A percentile compares a stretch with the other conserved stretches of the same genome.
Conservation (phyloP, 2,888 invertebrate species). For the Noctua janthina region DNA sequence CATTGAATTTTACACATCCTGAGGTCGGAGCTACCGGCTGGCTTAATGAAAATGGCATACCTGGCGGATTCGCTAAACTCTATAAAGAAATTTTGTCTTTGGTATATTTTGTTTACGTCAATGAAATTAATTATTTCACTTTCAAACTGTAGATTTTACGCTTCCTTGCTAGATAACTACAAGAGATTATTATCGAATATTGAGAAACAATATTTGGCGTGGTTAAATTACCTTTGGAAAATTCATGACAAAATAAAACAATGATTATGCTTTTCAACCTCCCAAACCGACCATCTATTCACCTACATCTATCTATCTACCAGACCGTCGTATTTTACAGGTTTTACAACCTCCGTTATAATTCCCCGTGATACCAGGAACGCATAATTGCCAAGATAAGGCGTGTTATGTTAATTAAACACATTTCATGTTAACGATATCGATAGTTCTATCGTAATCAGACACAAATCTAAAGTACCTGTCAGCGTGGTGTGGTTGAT, state of each 20-base stretch:
- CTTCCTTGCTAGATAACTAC: not conserved
- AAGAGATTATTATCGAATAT: not conserved
- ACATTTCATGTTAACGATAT: slow-evolving; percentile 24
- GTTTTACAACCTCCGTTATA: not conserved
- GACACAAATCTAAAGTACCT: slow-evolving; percentile 25
- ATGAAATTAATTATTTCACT: not conserved
- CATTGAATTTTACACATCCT: slow-evolving; percentile 32
- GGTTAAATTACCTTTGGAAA: not conserved
- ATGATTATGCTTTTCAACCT: not conserved
- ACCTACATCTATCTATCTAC: not conserved
- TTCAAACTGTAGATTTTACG: not conserved
- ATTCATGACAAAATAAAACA: not conserved
- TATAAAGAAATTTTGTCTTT: not conserved
- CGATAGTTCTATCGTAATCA: slow-evolving; percentile 35
- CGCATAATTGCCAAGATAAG: slow-evolving; percentile 50
- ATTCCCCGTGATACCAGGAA: slow-evolving; percentile 32
- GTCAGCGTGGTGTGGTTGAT: slow-evolving; percentile 22
- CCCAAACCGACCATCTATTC: not conserved
- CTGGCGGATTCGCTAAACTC: slow-evolving; percentile 2
- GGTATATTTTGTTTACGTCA: slow-evolving; percentile 7
- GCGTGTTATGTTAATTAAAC: slow-evolving; percentile 12
- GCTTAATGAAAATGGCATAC: slow-evolving; percentile 35
- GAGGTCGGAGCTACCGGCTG: not conserved
- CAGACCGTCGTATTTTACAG: not conserved
- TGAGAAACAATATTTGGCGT: not conserved